These are phyloP conservation scores for Ranitomeya imitator DNA, from an alignment of 2,113 vertebrate genomes.

Conservation along the genomic window DNA sequence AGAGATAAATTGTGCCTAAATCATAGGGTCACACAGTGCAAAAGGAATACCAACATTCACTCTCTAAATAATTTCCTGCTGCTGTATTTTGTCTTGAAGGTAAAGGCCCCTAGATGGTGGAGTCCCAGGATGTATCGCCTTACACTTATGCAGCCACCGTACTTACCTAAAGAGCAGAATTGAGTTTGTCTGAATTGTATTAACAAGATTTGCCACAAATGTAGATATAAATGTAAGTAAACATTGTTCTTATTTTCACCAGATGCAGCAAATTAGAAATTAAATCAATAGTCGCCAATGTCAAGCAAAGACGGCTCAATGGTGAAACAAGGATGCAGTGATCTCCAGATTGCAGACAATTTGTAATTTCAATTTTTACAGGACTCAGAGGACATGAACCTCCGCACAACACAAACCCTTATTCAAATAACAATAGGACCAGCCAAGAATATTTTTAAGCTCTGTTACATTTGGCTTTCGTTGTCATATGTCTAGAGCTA, in stretches of 20 bases:
- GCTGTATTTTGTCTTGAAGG: too few relatives aligned
- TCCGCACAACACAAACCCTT: background rate
- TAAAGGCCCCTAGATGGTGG: too few relatives aligned
- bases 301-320: background rate
- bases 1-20: too few relatives aligned
- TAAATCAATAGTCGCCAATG: background rate
- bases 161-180: background rate
- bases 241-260: background rate
- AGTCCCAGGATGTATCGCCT: too few relatives aligned
- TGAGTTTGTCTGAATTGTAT: background rate
- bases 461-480: conserved; percentile 10
- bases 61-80: too few relatives aligned
- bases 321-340: background rate
- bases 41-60: too few relatives aligned
- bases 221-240: background rate
- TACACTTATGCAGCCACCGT: too few relatives aligned
- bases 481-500: background rate
- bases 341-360: background rate
- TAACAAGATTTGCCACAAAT: background rate
- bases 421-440: conserved; percentile 15
- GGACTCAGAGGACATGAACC: conserved; percentile 12
- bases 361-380: conserved; percentile 13
- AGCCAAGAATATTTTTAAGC: conserved; percentile 13
- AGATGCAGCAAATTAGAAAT: background rate
- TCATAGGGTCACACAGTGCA: too few relatives aligned